Base-by-base conservation (phyloP, 2,888 invertebrate genomes). In the Lithophane ornitopus region DNA sequence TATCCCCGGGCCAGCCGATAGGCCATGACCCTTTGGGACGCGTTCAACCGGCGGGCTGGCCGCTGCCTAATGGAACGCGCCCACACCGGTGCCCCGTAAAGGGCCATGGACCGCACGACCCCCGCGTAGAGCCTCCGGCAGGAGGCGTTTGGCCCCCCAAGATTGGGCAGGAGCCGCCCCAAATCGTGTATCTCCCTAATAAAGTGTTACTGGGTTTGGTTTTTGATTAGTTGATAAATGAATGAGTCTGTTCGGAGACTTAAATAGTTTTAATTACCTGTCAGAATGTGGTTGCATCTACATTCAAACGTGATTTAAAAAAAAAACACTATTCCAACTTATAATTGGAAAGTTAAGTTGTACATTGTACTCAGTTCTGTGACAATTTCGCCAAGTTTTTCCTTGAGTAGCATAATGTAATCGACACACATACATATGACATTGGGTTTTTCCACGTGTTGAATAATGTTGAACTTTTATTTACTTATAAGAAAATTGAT, bases 341-440 rank as follows among this genome's bases (percentile, higher is more conserved):
- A n/a, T n/a, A n/a, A 14, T 46, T 16, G 46, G 6, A 1, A 46
- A 46, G 46, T 46, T 46, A 16, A 46, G 46, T 44, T 44, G 16
- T 2, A 8, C 14, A 41, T 26, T 44, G 16, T 52, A 34, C 11
- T 22, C 19, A 49, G n/a, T 70, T 49, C 39, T 22, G 26, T 14
- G 28, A 74, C 49, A 58, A 78, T 82, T 69, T 62, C 44, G 34
- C 39, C 3, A 66, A 69, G 68, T 56, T 82, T 82, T 81, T 81
- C 82, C 82, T 81, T 61, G 26, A 58, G 9, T 46, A 22, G 2
- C 19, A n/a, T 67, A 68, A n/a, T 19, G n/a, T 58, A 22, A 75
- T 71, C 61, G 41, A n/a, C 58, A 69, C 58, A 65, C 59, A 56
- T 39, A 65, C 49, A 46, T 8, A 41, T 49, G 67, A 28, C 26